Evolutionary conservation across 2,797 vertebrate species (phyloP).

Genomic region (Peromyscus attwateri): DNA sequence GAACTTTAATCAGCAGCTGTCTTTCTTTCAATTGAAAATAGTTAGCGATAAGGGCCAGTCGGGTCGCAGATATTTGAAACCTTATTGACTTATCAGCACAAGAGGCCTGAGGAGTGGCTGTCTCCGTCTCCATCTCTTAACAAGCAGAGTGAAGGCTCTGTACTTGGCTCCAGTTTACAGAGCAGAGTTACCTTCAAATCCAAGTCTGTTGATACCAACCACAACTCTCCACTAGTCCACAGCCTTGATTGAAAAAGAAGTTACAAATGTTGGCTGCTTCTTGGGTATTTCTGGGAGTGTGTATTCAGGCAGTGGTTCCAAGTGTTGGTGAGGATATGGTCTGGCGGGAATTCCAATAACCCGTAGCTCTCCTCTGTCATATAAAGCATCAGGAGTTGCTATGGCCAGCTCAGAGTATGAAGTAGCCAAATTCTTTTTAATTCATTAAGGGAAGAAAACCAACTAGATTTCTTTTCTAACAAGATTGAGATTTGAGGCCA

Average conservation of each 20-base stretch:
- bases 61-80: not conserved
- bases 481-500: slow-evolving; percentile 50
- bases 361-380: not conserved
- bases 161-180: not conserved
- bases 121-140: not conserved
- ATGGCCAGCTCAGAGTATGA: slow-evolving; percentile 36
- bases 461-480: slow-evolving; percentile 55
- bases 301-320: slow-evolving; percentile 11
- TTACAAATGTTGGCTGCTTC: not conserved
- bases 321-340: not conserved
- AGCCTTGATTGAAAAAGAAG: not conserved
- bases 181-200: not conserved
- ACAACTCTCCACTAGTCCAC: not conserved
- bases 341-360: slow-evolving; percentile 28
- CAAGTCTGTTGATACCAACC: not conserved
- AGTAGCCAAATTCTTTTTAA: slow-evolving; percentile 12
- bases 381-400: slow-evolving; percentile 47
- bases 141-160: not conserved
- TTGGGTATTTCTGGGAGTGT: not conserved
- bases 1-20: not conserved
- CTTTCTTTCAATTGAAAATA: not conserved
- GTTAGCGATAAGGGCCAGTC: not conserved
- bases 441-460: slow-evolving; percentile 23
- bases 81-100: not conserved
- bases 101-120: not conserved